Evolutionary conservation across 2,797 vertebrate genomes (phyloP).

Genomic region (Aeoliscus strigatus): DNA sequence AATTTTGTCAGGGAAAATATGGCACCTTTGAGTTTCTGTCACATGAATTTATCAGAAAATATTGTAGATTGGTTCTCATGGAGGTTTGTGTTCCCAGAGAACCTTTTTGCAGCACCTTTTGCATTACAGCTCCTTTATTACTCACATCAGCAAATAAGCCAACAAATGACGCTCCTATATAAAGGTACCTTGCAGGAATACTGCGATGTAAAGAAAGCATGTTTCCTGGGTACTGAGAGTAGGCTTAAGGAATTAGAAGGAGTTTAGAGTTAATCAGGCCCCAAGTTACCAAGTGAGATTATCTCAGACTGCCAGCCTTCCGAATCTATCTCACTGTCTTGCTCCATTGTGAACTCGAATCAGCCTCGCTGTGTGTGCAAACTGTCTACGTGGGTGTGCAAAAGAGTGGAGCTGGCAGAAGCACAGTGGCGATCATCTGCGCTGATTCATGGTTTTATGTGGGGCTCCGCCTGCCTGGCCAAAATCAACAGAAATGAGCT

Average conservation of each 20-base stretch:
- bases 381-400: slow-evolving; percentile 1
- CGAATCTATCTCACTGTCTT: slow-evolving; percentile 40
- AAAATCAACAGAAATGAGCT: slow-evolving; percentile 49
- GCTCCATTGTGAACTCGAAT: slow-evolving; percentile 20
- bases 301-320: slow-evolving; percentile 54
- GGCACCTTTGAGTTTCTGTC: too few relatives aligned
- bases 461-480: slow-evolving; percentile 46
- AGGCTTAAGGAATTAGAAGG: slow-evolving; percentile 72
- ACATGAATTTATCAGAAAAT: too few relatives aligned
- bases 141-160: background rate
- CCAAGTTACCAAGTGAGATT: slow-evolving; percentile 69
- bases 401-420: slow-evolving; percentile 28
- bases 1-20: too few relatives aligned
- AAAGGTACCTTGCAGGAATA: slow-evolving; percentile 20
- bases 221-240: slow-evolving; percentile 59
- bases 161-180: slow-evolving; percentile 2
- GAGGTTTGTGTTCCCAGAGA: too few relatives aligned
- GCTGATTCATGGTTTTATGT: slow-evolving; percentile 65
- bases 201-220: slow-evolving; percentile 53
- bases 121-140: background rate
- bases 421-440: slow-evolving; percentile 42
- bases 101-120: slow-evolving; percentile 2
- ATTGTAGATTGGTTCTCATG: too few relatives aligned
- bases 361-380: slow-evolving; percentile 5
- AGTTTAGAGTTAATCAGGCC: slow-evolving; percentile 74